phyloP scores from a whole-genome alignment of 2,113 vertebrate species.

The Ictalurus furcatus region DNA sequence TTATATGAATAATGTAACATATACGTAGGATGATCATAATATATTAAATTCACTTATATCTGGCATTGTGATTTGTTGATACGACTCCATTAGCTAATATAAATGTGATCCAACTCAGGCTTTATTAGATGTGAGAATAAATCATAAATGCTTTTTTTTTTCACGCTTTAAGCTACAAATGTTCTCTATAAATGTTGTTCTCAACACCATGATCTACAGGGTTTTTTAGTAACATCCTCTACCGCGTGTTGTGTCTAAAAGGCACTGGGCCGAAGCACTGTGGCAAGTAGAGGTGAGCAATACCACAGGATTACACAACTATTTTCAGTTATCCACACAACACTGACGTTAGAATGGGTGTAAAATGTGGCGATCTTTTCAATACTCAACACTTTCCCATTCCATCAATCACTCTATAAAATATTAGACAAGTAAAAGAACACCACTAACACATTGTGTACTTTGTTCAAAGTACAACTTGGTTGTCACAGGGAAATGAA shows the following conservation, averaged over 20 bases:
- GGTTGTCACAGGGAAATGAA: neutral
- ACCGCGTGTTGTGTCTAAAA: neutral
- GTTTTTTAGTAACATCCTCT: neutral
- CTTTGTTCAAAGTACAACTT: too few species aligned
- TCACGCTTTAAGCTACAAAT: neutral
- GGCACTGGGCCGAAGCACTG: neutral
- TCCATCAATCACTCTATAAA: neutral
- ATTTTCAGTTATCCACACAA: constrained; percentile 62
- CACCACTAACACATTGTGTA: neutral
- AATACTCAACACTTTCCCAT: constrained; percentile 52
- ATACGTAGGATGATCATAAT: neutral
- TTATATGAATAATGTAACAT: neutral
- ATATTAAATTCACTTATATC: neutral
- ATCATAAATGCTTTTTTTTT: neutral
- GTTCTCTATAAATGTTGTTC: neutral
- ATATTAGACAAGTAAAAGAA: neutral
- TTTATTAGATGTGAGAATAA: neutral
- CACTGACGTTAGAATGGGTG: constrained; percentile 41
- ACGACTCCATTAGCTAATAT: too few species aligned
- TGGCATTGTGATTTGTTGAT: neutral
- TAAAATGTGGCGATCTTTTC: constrained; percentile 14
- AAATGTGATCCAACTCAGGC: neutral
- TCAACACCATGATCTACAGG: neutral
- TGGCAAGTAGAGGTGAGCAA: neutral
- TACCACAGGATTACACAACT: constrained; percentile 57